A percentile compares a stretch with the other conserved stretches of the same genome.
Evolutionary conservation across 2,888 invertebrate genomes (phyloP).

Genomic region (Alsophila aescularia): DNA sequence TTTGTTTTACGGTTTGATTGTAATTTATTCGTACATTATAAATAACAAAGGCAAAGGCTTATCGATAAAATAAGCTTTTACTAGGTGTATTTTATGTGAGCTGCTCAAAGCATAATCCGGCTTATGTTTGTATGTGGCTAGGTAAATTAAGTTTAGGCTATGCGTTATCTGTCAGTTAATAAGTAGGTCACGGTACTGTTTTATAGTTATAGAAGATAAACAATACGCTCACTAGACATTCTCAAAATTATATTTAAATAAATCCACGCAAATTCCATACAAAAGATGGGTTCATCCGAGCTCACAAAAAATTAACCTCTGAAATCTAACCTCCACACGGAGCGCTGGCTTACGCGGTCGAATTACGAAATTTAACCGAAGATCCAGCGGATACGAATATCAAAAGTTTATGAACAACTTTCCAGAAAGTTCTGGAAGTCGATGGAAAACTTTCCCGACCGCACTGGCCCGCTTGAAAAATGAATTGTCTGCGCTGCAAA

Average conservation of each 20-base stretch:
- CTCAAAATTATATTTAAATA: conserved; percentile 8
- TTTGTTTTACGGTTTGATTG: too few relatives aligned
- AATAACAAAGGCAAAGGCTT: too few relatives aligned
- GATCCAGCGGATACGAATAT: conserved; percentile 72
- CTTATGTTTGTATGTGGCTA: too few relatives aligned
- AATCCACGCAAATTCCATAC: conserved; percentile 26
- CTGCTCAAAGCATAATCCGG: too few relatives aligned
- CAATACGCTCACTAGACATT: conserved; percentile 1
- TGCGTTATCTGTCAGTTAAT: too few relatives aligned
- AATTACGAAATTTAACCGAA: conserved; percentile 66
- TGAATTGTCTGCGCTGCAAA: conserved; percentile 80
- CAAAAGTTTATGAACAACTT: conserved; percentile 66
- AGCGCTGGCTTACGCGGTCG: conserved; percentile 51
- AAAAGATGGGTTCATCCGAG: conserved; percentile 17
- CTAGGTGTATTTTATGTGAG: too few relatives aligned
- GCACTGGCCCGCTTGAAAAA: conserved; percentile 72
- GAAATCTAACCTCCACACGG: conserved; percentile 39
- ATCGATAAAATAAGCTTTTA: too few relatives aligned
- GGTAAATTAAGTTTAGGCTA: too few relatives aligned
- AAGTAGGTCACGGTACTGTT: too few relatives aligned
- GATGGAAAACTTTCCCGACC: conserved; percentile 61
- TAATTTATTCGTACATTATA: too few relatives aligned
- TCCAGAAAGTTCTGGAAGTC: conserved; percentile 56
- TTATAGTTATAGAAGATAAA: too few relatives aligned
- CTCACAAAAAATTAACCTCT: conserved; percentile 34